A percentile compares a stretch with the other conserved stretches of the same genome.
Evolutionary conservation across 2,113 vertebrate genomes (phyloP).

Genomic region (Strigops habroptila): DNA sequence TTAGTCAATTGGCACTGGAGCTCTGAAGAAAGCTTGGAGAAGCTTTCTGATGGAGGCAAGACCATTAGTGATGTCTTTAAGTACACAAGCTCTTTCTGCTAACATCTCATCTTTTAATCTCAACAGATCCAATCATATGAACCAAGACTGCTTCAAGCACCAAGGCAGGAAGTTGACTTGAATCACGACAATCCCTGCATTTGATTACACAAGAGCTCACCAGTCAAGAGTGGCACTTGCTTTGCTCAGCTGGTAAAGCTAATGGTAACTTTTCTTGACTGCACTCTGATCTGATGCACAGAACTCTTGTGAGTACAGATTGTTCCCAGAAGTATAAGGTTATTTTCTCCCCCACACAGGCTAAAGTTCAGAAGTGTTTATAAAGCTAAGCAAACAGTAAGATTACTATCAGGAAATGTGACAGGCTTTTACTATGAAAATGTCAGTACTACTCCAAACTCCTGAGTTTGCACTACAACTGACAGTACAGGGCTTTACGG

Average conservation of each 20-base stretch:
- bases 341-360: neutral
- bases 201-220: neutral
- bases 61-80: neutral
- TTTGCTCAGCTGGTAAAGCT: neutral
- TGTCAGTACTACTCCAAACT: neutral
- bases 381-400: slow-evolving; percentile 10
- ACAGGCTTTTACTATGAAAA: neutral
- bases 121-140: neutral
- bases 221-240: neutral
- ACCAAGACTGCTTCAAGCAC: neutral
- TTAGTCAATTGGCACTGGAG: neutral
- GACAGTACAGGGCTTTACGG: neutral
- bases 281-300: neutral
- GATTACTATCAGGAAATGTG: neutral
- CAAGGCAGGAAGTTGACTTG: neutral
- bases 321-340: neutral
- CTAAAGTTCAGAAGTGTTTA: slow-evolving; percentile 40
- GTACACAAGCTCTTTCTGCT: neutral
- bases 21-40: neutral
- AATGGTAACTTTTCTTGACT: neutral
- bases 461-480: neutral
- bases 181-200: fast-evolving
- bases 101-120: neutral
- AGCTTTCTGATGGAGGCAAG: neutral
- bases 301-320: neutral